A percentile compares a stretch with the other conserved stretches of the same genome.
Conservation (phyloP, 2,113 vertebrate genomes). For the Peromyscus leucopus region DNA sequence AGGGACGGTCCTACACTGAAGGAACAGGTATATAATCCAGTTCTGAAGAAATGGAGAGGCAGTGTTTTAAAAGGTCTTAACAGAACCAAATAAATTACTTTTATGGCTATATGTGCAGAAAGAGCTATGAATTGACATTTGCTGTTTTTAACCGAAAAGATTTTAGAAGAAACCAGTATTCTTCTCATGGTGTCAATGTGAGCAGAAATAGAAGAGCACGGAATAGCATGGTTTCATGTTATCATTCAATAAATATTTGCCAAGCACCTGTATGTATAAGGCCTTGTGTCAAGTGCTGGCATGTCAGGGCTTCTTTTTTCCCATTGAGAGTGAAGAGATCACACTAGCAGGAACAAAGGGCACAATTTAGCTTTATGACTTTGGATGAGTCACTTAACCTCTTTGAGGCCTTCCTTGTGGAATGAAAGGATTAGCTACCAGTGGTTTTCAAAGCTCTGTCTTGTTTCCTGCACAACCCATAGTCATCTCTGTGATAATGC, state of each 20-base stretch:
- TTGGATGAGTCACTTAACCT: conserved; percentile 72
- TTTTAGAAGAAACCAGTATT: not conserved
- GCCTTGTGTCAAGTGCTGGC: conserved; percentile 29
- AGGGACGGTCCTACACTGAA: not conserved
- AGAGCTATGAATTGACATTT: not conserved
- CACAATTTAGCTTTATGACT: conserved; percentile 59
- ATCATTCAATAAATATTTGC: conserved; percentile 73
- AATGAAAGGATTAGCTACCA: conserved; percentile 50
- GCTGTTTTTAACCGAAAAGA: conserved; percentile 11
- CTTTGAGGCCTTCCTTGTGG: not conserved
- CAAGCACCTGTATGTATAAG: conserved; percentile 30
- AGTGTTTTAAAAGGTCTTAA: not conserved
- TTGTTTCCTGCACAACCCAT: not conserved
- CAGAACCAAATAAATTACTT: not conserved
- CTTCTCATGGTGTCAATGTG: not conserved
- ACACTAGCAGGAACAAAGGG: conserved; percentile 30
- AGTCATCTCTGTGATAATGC: not conserved
- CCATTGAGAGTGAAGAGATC: conserved; percentile 3
- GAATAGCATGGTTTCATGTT: conserved; percentile 48
- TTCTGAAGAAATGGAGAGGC: conserved; percentile 12
- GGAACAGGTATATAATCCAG: not conserved
- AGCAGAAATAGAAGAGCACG: conserved; percentile 18
- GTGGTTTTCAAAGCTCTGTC: not conserved
- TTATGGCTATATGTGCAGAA: not conserved
- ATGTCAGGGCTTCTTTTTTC: conserved; percentile 44